Evolutionary conservation across 1,140 invertebrate species (phyloP), one percentile per base, ranked within the genome.

Genomic region (Nasonia longicornis): DNA sequence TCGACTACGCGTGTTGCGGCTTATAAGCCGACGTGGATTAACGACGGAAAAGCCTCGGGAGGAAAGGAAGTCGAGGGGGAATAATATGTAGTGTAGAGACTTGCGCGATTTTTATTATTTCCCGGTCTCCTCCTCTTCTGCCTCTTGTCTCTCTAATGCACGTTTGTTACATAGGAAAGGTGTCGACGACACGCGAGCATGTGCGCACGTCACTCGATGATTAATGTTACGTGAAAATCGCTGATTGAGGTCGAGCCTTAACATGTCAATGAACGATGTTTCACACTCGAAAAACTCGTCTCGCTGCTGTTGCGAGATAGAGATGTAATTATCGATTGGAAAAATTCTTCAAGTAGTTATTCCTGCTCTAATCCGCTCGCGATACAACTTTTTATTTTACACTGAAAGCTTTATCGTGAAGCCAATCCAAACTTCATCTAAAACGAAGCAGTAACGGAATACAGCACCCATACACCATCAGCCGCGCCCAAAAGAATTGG

Each of bases 221-320:
- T 76, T 66, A 76, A 66, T 58, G 74, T 76, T 76, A 66, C 58
- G 35, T 76, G 74, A 76, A 42, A 66, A 76, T 66, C 76, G 66
- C 66, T 48, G 38, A 77, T 77, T 69, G 26, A 77, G 35, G 76
- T 69, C 66, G 52, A 45, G 73, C 16, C 48, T 26, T 58, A 58
- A 45, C 52, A 38, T 35, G 73, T 64, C 73, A 35, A 75, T 75
- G 52, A 4, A 35, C 73, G 38, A 73, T 29, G 58, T 22, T 64
- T 66, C 2, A 66, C 26, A 77, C 64, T 52, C 10, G 76, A 45
- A 69, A 77, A 48, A 14, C 63, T 20, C n/a, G 70, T 7, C 45
- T 35, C 4, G 31, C 3, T 35, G 22, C 12, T 35, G 22, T 38
- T 42, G 16, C 69, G 31, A 22, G 76, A 48, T 20, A 31, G 12